Evolutionary conservation across 2,797 vertebrate genomes (phyloP), one percentile per base, ranked within the genome.

Genomic region (Xerus rutilus): DNA sequence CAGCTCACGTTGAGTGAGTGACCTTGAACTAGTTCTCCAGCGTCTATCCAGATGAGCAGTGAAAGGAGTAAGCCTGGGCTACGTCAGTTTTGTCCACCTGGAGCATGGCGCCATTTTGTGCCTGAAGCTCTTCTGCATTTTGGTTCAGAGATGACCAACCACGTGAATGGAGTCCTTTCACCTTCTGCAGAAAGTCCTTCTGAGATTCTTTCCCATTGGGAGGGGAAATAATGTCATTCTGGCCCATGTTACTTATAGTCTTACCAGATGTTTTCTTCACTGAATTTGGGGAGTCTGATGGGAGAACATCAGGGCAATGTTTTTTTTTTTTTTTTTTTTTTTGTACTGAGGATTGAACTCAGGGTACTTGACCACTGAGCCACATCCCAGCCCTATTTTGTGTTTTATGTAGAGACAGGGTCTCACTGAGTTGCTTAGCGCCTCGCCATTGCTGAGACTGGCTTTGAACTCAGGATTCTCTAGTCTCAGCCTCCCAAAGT

Each of bases 21-120:
- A 20, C 7, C 1, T 7, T 9, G 14, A 0, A 1, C 0, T 2
- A 2, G 4, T 7, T 54, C 25, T 1, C 8, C 2, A 9, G 20
- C 9, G 4, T 43, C 30, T 32, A 1, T 18, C 23, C 12, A 67
- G 23, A 25, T 49, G 8, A 23, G 3, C n/a, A 2, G 73, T 0
- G 43, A 30, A 39, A 32, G 25, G 3, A 0, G 2, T 2, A 6
- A 28, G 5, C 28, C 39, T 32, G 3, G 4, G 1, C 0, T 35
- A 6, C 18, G 59, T 0, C 52, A 23, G 4, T 18, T 86, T 81
- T 25, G 15, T 49, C 47, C 39, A 47, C 5, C 20, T 6, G 43
- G 43, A 8, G 7, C 3, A 49, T 15, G 14, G 14, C 21, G 23
- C 59, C 3, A 1, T 72, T 25, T 5, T 21, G 0, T 0, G 12